Conservation (phyloP, 2,113 vertebrate genomes). For the Microtus richardsoni region DNA sequence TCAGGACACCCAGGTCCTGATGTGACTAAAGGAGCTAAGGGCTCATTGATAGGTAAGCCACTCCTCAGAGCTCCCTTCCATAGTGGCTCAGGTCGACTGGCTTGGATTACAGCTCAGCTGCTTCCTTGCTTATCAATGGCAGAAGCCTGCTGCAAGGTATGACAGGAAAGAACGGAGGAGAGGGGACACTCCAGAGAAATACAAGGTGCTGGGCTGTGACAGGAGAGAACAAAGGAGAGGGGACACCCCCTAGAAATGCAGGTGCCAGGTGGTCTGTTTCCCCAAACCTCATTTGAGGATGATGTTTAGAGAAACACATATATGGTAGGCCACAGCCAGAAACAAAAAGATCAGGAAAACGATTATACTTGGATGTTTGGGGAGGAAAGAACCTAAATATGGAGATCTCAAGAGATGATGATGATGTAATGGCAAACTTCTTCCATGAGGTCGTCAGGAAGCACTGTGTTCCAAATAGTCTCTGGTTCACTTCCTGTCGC, state of each 20-base stretch:
- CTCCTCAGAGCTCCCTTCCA: neutral
- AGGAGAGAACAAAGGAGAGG: neutral
- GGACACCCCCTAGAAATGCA: neutral
- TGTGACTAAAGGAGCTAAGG: neutral
- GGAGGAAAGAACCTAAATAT: constrained; percentile 33
- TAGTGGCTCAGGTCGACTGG: neutral
- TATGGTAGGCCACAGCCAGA: neutral
- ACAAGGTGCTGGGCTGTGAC: neutral
- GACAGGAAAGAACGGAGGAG: neutral
- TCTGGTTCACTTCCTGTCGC: neutral
- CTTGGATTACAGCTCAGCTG: neutral
- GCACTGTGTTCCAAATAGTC: neutral
- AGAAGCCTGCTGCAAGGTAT: rapidly evolving
- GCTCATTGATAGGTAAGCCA: neutral
- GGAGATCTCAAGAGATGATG: neutral
- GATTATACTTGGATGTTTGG: constrained; percentile 1
- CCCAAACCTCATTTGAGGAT: neutral
- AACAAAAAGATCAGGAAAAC: neutral
- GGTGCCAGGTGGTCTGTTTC: neutral
- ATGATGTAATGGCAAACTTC: neutral
- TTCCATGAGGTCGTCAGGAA: constrained; percentile 37
- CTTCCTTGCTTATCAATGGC: neutral
- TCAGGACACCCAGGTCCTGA: too few species aligned
- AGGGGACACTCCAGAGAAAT: neutral
- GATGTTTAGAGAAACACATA: neutral